Base-by-base conservation (phyloP, 2,888 invertebrate species). In the Hipparchia semele region DNA sequence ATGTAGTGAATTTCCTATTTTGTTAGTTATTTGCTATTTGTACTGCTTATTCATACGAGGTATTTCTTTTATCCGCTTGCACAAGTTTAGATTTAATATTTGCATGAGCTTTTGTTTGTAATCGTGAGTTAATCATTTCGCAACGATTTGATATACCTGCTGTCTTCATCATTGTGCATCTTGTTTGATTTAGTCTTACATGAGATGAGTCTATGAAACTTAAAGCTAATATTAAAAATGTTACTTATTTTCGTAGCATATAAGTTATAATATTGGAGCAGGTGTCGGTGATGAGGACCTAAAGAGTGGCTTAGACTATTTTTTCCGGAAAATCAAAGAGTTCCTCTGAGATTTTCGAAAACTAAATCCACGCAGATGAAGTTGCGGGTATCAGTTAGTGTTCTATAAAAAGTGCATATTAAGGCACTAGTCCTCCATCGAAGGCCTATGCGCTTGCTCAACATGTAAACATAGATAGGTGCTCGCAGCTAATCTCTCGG, bases 381-480 rank as follows among this genome's bases (percentile, higher is more conserved):
- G 23, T 23, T 23, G 23, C 23, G 23, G 23, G 23, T 23, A 39
- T 39, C 5, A 39, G 39, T 39, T 39, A 39, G 8, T 33, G 51
- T 33, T 60, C 60, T 46, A 33, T 51, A 23, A n/a, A 23, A 51
- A 53, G 51, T 59, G 53, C 51, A 61, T 9, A 69, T 33, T 33
- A 60, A 53, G 64, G 8, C 49, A 49, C 53, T 45, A 69, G 60
- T 69, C 60, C 67, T 54, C 76, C 56, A 56, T 76, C 84, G 86
- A 86, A 85, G 89, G 86, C 79, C 76, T 65, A 76, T 73, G 76
- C 61, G 76, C 84, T 88, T 85, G 84, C 84, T 83, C 84, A 85
- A 84, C 80, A 58, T 75, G 79, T 84, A 89, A 87, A 89, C 84
- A 84, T 61, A 46, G 51, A 23, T 60, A 60, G 59, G 53, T 13